phyloP scores from a whole-genome alignment of 1,140 invertebrate genomes.

The Globodera ellingtonae region DNA sequence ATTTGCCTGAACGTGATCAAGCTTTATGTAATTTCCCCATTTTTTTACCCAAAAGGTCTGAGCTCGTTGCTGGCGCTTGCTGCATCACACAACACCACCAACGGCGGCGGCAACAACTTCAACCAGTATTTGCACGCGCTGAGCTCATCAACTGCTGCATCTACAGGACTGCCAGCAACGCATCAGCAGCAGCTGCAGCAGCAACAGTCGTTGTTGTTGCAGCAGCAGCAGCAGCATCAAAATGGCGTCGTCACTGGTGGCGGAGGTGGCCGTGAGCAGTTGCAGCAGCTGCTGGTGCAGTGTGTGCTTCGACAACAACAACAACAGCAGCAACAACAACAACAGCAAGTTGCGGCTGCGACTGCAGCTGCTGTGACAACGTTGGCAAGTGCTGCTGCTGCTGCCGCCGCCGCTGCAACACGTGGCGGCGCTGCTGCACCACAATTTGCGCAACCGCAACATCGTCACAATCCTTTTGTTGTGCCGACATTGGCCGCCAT shows the following conservation, averaged over 20 bases:
- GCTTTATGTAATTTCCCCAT: neutral
- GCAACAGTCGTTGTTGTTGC: neutral
- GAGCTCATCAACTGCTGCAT: neutral
- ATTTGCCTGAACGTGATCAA: neutral
- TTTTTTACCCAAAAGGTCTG: neutral
- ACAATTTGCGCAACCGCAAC: neutral
- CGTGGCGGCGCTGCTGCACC: neutral
- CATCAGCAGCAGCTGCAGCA: neutral
- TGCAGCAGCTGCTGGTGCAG: slow-evolving; percentile 3
- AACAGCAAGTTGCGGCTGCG: neutral
- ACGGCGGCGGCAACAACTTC: neutral
- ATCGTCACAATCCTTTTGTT: too few relatives aligned
- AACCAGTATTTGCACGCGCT: neutral
- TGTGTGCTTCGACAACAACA: neutral
- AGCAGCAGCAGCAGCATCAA: neutral
- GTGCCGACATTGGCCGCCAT: too few relatives aligned
- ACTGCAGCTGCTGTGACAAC: neutral
- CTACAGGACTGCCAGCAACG: neutral
- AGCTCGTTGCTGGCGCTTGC: neutral
- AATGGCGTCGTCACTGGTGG: neutral
- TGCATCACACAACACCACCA: neutral
- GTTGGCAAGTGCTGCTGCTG: neutral
- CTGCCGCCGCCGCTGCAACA: neutral
- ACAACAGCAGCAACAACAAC: neutral
- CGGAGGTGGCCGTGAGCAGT: neutral